Evolutionary conservation across 2,797 vertebrate species (phyloP).

Genomic region (Vespertilio murinus): DNA sequence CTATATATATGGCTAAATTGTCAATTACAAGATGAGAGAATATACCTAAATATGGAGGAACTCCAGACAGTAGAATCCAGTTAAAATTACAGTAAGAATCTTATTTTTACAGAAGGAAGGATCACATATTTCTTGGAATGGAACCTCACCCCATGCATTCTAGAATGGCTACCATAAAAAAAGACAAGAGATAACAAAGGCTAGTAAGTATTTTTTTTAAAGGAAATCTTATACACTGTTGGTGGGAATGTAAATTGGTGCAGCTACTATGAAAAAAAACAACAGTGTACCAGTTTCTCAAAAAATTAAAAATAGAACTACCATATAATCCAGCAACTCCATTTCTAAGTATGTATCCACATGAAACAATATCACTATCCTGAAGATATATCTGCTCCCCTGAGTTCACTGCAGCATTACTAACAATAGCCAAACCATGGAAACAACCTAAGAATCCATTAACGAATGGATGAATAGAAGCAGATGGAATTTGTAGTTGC

Average conservation of each 20-base stretch:
- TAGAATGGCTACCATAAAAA: background rate
- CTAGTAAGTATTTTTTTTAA: background rate
- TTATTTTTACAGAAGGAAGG: constrained; percentile 7
- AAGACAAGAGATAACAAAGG: background rate
- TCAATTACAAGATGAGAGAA: background rate
- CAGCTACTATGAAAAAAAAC: background rate
- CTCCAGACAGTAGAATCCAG: background rate
- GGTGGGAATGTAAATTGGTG: background rate
- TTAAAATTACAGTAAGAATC: background rate
- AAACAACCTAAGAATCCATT: too few species aligned
- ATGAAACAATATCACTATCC: too few species aligned
- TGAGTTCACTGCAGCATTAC: too few species aligned
- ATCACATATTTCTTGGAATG: background rate
- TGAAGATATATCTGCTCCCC: too few species aligned
- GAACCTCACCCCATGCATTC: background rate
- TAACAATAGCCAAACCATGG: too few species aligned
- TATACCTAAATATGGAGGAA: constrained; percentile 26
- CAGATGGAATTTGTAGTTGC: background rate
- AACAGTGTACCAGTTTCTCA: background rate
- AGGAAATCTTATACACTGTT: background rate
- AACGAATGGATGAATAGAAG: background rate
- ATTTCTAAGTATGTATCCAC: too few species aligned
- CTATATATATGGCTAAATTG: background rate
- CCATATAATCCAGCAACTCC: too few species aligned
- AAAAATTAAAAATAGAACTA: too few species aligned